Evolutionary conservation across 1,140 invertebrate genomes (phyloP).

Genomic region (Bombus vancouverensis): DNA sequence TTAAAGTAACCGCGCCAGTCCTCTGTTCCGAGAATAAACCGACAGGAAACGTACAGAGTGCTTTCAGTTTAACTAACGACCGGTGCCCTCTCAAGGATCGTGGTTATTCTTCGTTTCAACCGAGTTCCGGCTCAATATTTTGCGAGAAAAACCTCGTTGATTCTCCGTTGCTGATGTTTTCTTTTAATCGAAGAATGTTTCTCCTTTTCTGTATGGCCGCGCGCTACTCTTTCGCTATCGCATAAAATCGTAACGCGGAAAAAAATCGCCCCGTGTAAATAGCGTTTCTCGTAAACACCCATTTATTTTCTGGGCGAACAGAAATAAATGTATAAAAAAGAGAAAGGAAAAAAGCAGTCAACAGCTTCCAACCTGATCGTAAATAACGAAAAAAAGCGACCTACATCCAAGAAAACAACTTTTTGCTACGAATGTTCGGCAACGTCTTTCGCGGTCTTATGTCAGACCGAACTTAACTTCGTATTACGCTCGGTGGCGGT

Average conservation of each 20-base stretch:
- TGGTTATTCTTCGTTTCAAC: constrained; percentile 3
- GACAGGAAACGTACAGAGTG: constrained; percentile 58
- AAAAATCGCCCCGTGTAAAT: background rate
- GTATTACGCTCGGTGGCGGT: background rate
- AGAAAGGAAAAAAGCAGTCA: background rate
- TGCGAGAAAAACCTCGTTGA: background rate
- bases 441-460: background rate
- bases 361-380: background rate
- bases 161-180: background rate
- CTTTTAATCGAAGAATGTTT: background rate
- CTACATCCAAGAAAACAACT: constrained; percentile 9
- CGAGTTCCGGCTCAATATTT: constrained; percentile 1
- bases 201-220: background rate
- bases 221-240: background rate
- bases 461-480: background rate
- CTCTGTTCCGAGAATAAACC: constrained; percentile 37
- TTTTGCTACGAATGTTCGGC: background rate
- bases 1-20: constrained; percentile 6
- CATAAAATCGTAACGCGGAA: background rate
- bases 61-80: constrained; percentile 56
- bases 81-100: background rate
- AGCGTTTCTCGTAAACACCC: background rate
- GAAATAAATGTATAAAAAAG: background rate
- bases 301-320: background rate
- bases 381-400: constrained; percentile 10